phyloP scores from a whole-genome alignment of 2,888 invertebrate genomes.

The Arrhopalites spinosus region DNA sequence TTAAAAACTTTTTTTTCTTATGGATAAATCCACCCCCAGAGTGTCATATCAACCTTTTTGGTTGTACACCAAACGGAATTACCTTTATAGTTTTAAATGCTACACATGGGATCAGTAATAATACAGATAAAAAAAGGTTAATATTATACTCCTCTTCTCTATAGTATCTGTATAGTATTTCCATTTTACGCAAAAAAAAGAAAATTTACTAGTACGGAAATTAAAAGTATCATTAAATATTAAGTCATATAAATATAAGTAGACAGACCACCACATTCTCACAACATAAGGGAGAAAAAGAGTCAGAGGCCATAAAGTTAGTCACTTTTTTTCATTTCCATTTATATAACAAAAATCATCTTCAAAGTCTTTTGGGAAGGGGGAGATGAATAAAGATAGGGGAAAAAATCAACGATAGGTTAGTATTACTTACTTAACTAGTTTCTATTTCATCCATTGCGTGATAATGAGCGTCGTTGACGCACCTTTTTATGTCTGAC shows the following conservation, averaged over 20 bases:
- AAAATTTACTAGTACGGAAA: neutral
- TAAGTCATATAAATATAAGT: too few relatives aligned
- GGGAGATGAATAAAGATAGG: neutral
- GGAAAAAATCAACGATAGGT: neutral
- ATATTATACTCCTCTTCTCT: neutral
- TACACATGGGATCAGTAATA: too few relatives aligned
- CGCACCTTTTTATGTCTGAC: slow-evolving; percentile 27
- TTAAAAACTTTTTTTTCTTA: too few relatives aligned
- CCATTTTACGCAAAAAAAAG: neutral
- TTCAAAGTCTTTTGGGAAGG: too few relatives aligned
- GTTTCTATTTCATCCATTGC: slow-evolving; percentile 32
- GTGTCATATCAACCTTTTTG: too few relatives aligned
- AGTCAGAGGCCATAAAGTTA: neutral
- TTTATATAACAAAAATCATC: too few relatives aligned
- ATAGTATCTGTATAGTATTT: neutral
- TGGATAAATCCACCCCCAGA: too few relatives aligned
- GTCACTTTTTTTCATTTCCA: neutral
- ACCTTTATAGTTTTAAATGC: too few relatives aligned
- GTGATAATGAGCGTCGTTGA: slow-evolving; percentile 32
- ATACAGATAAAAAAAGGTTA: too few relatives aligned
- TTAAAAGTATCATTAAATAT: too few relatives aligned
- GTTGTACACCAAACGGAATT: too few relatives aligned
- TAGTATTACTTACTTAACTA: slow-evolving; percentile 27
- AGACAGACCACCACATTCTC: too few relatives aligned
- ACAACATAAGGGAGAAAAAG: neutral